Evolutionary conservation across 2,888 invertebrate genomes (phyloP).

Genomic region (Eretmocerus hayati): DNA sequence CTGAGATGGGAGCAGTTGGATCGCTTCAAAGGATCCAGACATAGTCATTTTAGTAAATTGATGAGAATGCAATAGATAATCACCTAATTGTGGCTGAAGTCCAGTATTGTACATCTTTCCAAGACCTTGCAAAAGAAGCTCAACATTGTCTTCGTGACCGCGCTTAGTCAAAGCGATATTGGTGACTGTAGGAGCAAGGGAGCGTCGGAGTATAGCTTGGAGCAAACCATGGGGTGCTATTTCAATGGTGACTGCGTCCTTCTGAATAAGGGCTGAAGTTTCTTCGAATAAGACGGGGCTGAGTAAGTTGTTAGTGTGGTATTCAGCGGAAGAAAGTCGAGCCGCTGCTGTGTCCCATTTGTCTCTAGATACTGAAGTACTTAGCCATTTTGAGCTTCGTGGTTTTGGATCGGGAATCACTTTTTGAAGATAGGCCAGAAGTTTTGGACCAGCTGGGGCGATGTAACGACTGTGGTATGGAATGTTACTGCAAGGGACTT

Average conservation of each 20-base stretch:
- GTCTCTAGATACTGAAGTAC: slow-evolving; percentile 68
- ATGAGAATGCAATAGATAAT: background rate
- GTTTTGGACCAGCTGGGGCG: slow-evolving; percentile 60
- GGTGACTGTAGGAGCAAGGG: slow-evolving; percentile 61
- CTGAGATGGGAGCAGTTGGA: no score
- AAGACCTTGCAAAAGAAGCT: slow-evolving; percentile 56
- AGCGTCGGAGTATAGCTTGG: slow-evolving; percentile 77
- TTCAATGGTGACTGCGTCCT: slow-evolving; percentile 77
- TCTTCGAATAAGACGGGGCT: slow-evolving; percentile 71
- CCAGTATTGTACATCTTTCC: slow-evolving; percentile 74
- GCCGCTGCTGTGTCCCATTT: slow-evolving; percentile 65
- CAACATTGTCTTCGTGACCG: slow-evolving; percentile 59
- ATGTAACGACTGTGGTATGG: slow-evolving; percentile 87
- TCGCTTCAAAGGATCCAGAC: no score
- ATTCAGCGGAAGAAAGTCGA: slow-evolving; percentile 71
- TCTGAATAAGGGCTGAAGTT: slow-evolving; percentile 69
- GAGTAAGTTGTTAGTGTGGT: slow-evolving; percentile 79
- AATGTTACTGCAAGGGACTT: slow-evolving; percentile 79
- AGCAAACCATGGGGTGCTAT: slow-evolving; percentile 85
- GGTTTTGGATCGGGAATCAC: slow-evolving; percentile 60
- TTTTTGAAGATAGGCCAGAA: slow-evolving; percentile 58
- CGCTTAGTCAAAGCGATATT: slow-evolving; percentile 72
- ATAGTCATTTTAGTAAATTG: no score
- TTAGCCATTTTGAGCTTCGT: slow-evolving; percentile 74
- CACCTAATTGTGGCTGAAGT: slow-evolving; percentile 59